Base-by-base conservation (phyloP, 2,888 invertebrate genomes). In the Thereva nobilitata region DNA sequence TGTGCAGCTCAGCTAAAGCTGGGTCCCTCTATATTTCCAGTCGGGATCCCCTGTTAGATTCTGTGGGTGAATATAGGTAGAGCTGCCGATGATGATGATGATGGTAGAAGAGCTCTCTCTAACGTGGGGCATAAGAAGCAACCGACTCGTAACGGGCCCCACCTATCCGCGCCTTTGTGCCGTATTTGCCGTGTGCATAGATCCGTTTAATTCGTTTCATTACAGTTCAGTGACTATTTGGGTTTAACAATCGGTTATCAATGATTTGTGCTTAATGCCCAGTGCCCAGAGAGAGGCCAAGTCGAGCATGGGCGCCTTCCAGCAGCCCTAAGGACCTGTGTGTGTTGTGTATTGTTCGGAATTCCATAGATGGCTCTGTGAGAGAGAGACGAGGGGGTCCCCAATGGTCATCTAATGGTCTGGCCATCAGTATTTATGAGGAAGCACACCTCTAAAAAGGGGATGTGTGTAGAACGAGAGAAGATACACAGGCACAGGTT, bases 201-300 rank as follows among this genome's bases (percentile, higher is more conserved):
- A 72, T 72, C 72, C 75, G 74, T 76, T 77, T 77, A 77, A 77
- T 76, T 75, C 75, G 74, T 77, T 77, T 74, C 76, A 75, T 76
- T 74, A 76, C 77, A 76, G 77, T 76, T 77, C 76, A 77, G 71
- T 77, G 76, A 75, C 74, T 77, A 76, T 77, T 76, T 77, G 76
- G 76, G 76, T 76, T 75, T 74, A 75, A 76, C 76, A 76, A 75
- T 75, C 75, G 75, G 74, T 74, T 76, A 75, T 75, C 76, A 75
- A 76, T 76, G 76, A 75, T 75, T 75, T 75, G 75, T 74, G 74
- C 73, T 73, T 75, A 75, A 75, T 74, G 74, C 73, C 71, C 23
- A 23, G 23, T 23, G 23, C 23, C 23, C 23, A 23, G 23, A 68
- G 68, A 64, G 59, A 59, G 64, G 70, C 70, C 70, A 71, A 67